Percentiles rank a stretch among this genome's conserved stretches.
Conservation (phyloP, 2,888 invertebrate species). For the Aporophyla lueneburgensis region DNA sequence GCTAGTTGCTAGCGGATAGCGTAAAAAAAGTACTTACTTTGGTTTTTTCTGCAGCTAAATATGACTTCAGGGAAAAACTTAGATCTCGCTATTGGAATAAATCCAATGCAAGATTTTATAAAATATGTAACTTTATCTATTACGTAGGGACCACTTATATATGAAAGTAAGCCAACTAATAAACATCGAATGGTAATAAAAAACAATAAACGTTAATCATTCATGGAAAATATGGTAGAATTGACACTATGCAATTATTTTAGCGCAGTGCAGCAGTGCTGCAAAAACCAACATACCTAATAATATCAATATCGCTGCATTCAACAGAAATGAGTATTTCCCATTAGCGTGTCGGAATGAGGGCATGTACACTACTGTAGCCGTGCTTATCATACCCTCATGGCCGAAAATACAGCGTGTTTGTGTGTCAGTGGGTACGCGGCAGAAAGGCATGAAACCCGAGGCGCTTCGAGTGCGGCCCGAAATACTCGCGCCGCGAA, state of each 20-base stretch:
- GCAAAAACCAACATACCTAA: not conserved
- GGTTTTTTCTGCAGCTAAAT: not conserved
- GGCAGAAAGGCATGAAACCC: slow-evolving; percentile 69
- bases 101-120: not conserved
- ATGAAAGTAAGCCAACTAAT: not conserved
- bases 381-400: slow-evolving; percentile 45
- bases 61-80: no score
- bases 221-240: not conserved
- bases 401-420: slow-evolving; percentile 56
- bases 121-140: no score
- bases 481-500: slow-evolving; percentile 76
- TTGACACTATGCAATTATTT: slow-evolving; percentile 8
- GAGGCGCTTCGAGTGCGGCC: slow-evolving; percentile 72
- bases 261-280: not conserved
- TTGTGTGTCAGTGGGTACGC: slow-evolving; percentile 66
- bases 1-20: no score
- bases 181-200: not conserved
- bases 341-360: slow-evolving; percentile 33
- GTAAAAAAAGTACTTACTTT: no score
- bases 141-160: no score
- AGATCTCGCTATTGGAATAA: not conserved
- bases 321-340: slow-evolving; percentile 29
- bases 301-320: slow-evolving; percentile 23
- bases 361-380: slow-evolving; percentile 35
- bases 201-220: not conserved